Evolutionary conservation across 1,140 invertebrate species (phyloP).

Genomic region (Aphidius gifuensis): DNA sequence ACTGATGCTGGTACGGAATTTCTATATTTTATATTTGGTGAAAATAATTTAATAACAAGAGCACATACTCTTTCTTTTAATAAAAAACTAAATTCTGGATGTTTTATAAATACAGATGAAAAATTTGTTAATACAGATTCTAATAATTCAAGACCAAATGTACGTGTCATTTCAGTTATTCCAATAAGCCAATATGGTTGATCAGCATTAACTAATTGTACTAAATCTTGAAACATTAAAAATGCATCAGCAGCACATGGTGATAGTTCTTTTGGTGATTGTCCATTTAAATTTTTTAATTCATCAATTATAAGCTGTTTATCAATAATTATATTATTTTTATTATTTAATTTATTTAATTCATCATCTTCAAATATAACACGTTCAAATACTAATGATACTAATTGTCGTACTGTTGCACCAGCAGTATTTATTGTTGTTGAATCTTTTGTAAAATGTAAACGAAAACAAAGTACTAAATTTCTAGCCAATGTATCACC

Average conservation of each 20-base stretch:
- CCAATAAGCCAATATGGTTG: slow-evolving; percentile 92
- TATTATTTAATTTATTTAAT: slow-evolving; percentile 22
- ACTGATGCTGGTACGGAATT: slow-evolving; percentile 56
- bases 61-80: slow-evolving; percentile 96
- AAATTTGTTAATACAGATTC: slow-evolving; percentile 92
- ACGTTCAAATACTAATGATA: slow-evolving; percentile 94
- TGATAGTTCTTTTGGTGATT: slow-evolving; percentile 75
- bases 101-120: slow-evolving; percentile 89
- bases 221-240: slow-evolving; percentile 94
- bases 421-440: slow-evolving; percentile 95
- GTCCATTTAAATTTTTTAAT: slow-evolving; percentile 72
- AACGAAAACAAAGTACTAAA: slow-evolving; percentile 90
- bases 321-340: too few species aligned
- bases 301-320: slow-evolving; percentile 71
- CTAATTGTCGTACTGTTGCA: slow-evolving; percentile 92
- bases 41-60: slow-evolving; percentile 95
- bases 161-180: slow-evolving; percentile 95
- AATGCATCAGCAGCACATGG: slow-evolving; percentile 93
- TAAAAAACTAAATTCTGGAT: slow-evolving; percentile 90
- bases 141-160: slow-evolving; percentile 92
- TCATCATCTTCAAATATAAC: slow-evolving; percentile 72
- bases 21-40: slow-evolving; percentile 90
- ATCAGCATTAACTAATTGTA: slow-evolving; percentile 94
- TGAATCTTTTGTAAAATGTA: slow-evolving; percentile 91
- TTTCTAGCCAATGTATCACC: slow-evolving; percentile 91